These are phyloP conservation scores for Condylostylus longicornis DNA, from an alignment of 1,140 invertebrate species.

Conservation along the genomic window DNA sequence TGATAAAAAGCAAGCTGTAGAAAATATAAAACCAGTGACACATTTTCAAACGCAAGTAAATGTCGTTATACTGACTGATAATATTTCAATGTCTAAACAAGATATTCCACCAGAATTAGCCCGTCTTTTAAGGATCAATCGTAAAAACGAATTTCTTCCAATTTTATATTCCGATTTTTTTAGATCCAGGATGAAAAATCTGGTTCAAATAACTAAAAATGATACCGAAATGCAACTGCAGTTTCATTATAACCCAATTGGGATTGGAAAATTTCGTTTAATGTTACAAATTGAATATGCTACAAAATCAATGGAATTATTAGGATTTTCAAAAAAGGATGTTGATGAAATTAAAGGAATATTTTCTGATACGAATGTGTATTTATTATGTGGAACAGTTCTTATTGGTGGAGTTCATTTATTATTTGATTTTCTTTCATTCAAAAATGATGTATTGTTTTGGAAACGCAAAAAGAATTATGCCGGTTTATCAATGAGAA, in stretches of 20 bases:
- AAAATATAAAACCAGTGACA: conserved; percentile 28
- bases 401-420: conserved; percentile 87
- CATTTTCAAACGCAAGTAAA: conserved; percentile 45
- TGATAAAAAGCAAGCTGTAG: neutral
- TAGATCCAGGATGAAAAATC: conserved; percentile 57
- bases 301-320: conserved; percentile 49
- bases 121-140: conserved; percentile 38
- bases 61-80: conserved; percentile 47
- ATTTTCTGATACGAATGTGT: conserved; percentile 90
- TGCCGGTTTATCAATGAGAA: conserved; percentile 75
- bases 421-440: conserved; percentile 90
- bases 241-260: conserved; percentile 45
- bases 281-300: conserved; percentile 67
- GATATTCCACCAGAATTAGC: conserved; percentile 47
- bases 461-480: conserved; percentile 75
- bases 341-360: conserved; percentile 93
- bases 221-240: conserved; percentile 40
- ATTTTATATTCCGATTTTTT: conserved; percentile 70
- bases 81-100: conserved; percentile 37
- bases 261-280: conserved; percentile 55
- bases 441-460: conserved; percentile 95
- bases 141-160: conserved; percentile 59
- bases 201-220: conserved; percentile 45
- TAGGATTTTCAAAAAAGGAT: conserved; percentile 88
- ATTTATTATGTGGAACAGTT: conserved; percentile 82